A percentile compares a stretch with the other conserved stretches of the same genome.
Conservation (phyloP, 2,113 vertebrate species). For the Vicugna pacos region DNA sequence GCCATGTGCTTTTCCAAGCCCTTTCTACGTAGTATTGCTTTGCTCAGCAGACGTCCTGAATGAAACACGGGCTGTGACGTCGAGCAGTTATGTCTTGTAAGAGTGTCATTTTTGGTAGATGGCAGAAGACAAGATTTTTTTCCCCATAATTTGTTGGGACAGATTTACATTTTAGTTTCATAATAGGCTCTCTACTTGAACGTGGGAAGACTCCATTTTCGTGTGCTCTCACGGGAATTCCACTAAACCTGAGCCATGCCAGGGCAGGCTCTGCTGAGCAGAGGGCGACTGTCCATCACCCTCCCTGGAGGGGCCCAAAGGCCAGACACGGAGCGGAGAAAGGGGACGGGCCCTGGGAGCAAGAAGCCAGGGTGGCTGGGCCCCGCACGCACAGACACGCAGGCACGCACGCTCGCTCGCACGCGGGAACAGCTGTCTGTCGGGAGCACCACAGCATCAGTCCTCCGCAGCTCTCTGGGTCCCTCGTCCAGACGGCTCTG, state of each 20-base stretch:
- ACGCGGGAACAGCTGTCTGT: too few species aligned
- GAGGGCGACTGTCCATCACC: background rate
- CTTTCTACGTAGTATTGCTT: background rate
- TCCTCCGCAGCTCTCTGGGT: background rate
- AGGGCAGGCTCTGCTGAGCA: background rate
- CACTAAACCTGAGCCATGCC: background rate
- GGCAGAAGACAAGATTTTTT: background rate
- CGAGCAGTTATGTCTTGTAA: background rate
- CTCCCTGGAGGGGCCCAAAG: rapidly evolving
- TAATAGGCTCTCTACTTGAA: background rate
- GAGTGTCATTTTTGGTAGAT: background rate
- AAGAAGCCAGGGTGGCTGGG: background rate
- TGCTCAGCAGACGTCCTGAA: background rate
- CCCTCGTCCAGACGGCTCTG: rapidly evolving
- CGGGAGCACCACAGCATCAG: background rate
- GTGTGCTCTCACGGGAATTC: background rate
- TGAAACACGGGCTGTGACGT: background rate
- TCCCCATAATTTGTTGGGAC: background rate
- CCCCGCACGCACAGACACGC: rapidly evolving
- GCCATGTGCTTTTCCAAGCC: background rate
- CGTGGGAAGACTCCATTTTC: background rate
- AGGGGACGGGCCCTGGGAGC: rapidly evolving
- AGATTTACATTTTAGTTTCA: background rate
- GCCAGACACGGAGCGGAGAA: rapidly evolving
- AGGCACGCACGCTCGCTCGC: rapidly evolving